Base-by-base conservation (phyloP, 2,797 vertebrate species). In the Xenentodon cancila region DNA sequence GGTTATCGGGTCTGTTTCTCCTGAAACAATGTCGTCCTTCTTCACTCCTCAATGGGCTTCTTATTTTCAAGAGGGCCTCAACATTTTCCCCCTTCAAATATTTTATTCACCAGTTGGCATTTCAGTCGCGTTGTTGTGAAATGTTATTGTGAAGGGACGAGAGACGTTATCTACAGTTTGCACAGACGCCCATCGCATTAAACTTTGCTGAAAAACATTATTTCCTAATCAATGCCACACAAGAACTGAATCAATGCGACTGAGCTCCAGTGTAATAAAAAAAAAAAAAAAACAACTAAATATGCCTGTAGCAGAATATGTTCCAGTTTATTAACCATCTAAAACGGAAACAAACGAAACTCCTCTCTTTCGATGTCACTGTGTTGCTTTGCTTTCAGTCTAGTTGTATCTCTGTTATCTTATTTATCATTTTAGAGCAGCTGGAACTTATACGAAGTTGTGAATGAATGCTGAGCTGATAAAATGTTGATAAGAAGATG, bases 21-120 rank as follows among this genome's bases (percentile, higher is more conserved):
- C 68, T 44, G 53, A 78, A 82, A 91, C 90, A 91, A 90, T 88
- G 81, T 80, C 7, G 77, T 85, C 85, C 79, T 91, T 89, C 84
- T 88, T 89, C 43, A 53, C 66, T 73, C 56, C 65, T 91, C 77
- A 90, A 84, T 81, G 66, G 81, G 70, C 82, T 75, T 83, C 75
- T 89, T 86, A 84, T 88, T 81, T 84, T 69, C 68, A 55, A 59
- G 53, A 37, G 56, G 67, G 45, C 77, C 59, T 83, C 9, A 32
- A 65, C 58, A 71, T 75, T 60, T 67, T 8, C 52, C 50, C 71
- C 51, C 64, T 45, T 73, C 59, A 70, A 85, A 84, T 71, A 79
- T 87, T 82, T 83, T 75, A 81, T 80, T 83, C 80, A 55, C 46
- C 51, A 73, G 66, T 68, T 82, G 82, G 80, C 70, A 73, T 88